Evolutionary conservation across 1,140 invertebrate genomes (phyloP), one percentile per base, ranked within the genome.

Genomic region (Ceratina australensis): DNA sequence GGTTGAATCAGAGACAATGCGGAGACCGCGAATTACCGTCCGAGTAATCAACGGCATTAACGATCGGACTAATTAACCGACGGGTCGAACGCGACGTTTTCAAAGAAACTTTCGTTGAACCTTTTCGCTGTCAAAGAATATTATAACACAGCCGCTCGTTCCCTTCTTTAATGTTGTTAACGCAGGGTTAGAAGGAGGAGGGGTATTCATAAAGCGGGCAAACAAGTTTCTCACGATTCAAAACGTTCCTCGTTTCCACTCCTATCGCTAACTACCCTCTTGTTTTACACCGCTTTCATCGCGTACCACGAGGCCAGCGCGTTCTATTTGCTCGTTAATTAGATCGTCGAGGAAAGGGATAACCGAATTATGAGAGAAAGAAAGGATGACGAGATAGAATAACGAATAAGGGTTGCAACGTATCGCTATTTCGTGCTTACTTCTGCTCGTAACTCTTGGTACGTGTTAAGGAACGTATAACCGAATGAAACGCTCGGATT

Each of bases 271-370:
- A 76, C 73, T 69, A 76, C 66, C 65, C 73, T 60, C 73, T 69
- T 76, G 73, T 76, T 69, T 76, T 67, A 67, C 73, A 42, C 15
- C 16, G 49, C 22, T 2, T 10, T 2, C 50, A 10, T 24, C 15
- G 5, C 20, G 13, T n/a, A 15, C 16, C 3, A 16, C 12, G 49
- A 52, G 63, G 52, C n/a, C 26, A 16, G 42, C 20, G 65, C 28
- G 50, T 54, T 54, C 26, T 76, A 76, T 76, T 76, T 24, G 47
- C 65, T 50, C 65, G 54, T 76, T 76, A 76, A 76, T 76, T 76
- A 76, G 65, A 76, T 76, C 65, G 65, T 42, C 42, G 26, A 18
- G 47, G 26, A 52, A 13, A 20, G 16, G 54, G 18, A 22, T 22
- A 42, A 22, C 24, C 8, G 26, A 10, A 59, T 57, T 59, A 75